These are phyloP conservation scores for Phrixothrix hirtus DNA, from an alignment of 2,888 invertebrate species.

Conservation along the genomic window DNA sequence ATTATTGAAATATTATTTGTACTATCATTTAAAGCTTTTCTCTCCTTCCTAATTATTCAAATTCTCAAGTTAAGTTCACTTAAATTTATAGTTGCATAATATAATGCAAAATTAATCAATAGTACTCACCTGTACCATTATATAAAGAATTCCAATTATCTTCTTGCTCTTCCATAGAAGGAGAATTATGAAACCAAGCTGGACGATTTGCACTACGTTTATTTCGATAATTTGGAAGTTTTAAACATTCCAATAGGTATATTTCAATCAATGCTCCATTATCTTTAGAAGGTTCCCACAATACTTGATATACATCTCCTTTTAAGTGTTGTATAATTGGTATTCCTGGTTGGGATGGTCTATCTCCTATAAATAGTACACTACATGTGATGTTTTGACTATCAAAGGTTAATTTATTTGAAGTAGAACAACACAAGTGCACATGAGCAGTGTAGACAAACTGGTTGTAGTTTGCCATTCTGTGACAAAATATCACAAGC, in stretches of 20 bases:
- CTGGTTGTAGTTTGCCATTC: too few relatives aligned
- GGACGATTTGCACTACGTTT: conserved; percentile 50
- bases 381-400: too few relatives aligned
- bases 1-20: too few relatives aligned
- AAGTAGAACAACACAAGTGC: too few relatives aligned
- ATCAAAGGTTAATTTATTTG: too few relatives aligned
- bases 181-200: conserved; percentile 52
- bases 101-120: too few relatives aligned
- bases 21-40: too few relatives aligned
- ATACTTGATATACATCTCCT: conserved; percentile 74
- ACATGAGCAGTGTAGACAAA: too few relatives aligned
- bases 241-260: conserved; percentile 75
- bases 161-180: conserved; percentile 63
- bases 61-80: too few relatives aligned
- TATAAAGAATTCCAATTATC: conserved; percentile 68
- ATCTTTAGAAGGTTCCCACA: conserved; percentile 77
- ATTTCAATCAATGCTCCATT: conserved; percentile 75
- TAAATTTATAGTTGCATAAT: too few relatives aligned
- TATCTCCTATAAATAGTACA: conserved; percentile 69
- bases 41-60: too few relatives aligned
- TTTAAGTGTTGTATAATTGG: conserved; percentile 75
- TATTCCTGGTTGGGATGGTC: conserved; percentile 77
- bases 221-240: conserved; percentile 46
- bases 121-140: conserved; percentile 70
- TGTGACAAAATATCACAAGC: too few relatives aligned